Evolutionary conservation across 1,140 invertebrate species (phyloP).

Genomic region (Homarus americanus): DNA sequence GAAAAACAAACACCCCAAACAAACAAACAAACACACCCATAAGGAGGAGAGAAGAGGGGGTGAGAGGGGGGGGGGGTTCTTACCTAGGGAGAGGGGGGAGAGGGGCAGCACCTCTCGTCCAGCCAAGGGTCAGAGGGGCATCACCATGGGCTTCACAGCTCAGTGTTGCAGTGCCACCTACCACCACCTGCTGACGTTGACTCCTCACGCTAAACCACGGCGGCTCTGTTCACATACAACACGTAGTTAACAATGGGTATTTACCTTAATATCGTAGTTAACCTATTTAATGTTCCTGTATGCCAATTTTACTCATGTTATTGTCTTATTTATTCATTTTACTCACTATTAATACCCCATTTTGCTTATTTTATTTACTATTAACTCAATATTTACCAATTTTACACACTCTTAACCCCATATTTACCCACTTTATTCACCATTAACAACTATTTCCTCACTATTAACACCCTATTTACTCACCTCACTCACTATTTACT

Average conservation of each 20-base stretch:
- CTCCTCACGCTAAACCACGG: constrained; percentile 69
- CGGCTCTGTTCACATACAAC: constrained; percentile 76
- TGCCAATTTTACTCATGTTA: too few relatives aligned
- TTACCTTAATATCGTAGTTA: too few relatives aligned
- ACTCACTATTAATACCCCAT: too few relatives aligned
- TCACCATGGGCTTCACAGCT: constrained; percentile 83
- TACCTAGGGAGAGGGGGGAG: constrained; percentile 77
- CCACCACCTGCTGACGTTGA: constrained; percentile 63
- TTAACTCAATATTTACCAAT: constrained; percentile 76
- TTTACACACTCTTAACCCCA: background rate
- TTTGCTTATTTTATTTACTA: too few relatives aligned
- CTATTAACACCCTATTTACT: background rate
- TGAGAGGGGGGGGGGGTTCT: background rate
- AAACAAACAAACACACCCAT: too few relatives aligned
- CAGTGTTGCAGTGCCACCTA: constrained; percentile 52
- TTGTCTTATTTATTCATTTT: too few relatives aligned
- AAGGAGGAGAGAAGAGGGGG: constrained; percentile 8
- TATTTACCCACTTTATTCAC: background rate
- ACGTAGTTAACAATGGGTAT: background rate
- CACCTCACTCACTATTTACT: background rate
- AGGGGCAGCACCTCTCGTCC: constrained; percentile 86
- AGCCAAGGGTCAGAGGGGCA: constrained; percentile 86
- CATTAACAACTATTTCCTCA: too few relatives aligned
- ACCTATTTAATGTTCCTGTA: too few relatives aligned
- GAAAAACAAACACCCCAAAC: too few relatives aligned